Percentiles rank a stretch among this genome's conserved stretches.
These are phyloP conservation scores for Hydroisotoma schaefferi DNA, from an alignment of 2,888 invertebrate genomes.

Conservation along the genomic window DNA sequence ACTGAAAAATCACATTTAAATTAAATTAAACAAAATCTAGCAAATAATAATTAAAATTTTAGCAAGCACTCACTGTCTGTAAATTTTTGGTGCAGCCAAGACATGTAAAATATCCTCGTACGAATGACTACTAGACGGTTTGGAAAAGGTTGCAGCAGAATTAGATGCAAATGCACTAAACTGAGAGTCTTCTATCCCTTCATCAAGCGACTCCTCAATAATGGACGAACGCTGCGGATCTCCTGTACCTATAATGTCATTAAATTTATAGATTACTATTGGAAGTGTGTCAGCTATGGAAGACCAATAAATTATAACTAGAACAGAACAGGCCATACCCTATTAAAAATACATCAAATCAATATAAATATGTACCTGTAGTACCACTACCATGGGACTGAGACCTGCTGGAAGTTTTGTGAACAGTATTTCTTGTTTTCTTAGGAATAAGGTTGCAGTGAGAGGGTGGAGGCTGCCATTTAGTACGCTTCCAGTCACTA, in stretches of 20 bases:
- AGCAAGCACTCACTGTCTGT: neutral
- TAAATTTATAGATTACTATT: too few relatives aligned
- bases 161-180: neutral
- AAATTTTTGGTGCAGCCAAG: neutral
- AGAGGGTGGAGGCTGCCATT: slow-evolving; percentile 11
- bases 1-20: slow-evolving; percentile 9
- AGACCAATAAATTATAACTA: too few relatives aligned
- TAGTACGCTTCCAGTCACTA: slow-evolving; percentile 4
- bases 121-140: neutral
- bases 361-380: too few relatives aligned
- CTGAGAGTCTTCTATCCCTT: neutral
- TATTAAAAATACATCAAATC: too few relatives aligned
- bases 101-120: slow-evolving; percentile 2
- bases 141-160: neutral
- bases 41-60: neutral
- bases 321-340: too few relatives aligned
- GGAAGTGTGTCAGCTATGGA: too few relatives aligned
- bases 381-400: too few relatives aligned
- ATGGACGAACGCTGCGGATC: too few relatives aligned
- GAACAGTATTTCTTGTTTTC: neutral
- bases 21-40: too few relatives aligned
- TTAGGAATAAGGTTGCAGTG: neutral
- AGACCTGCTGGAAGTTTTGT: neutral
- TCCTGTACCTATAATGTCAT: too few relatives aligned
- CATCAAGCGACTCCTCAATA: neutral